Evolutionary conservation across 2,888 invertebrate species (phyloP), one percentile per base, ranked within the genome.

Genomic region (Opisthograptis luteolata): DNA sequence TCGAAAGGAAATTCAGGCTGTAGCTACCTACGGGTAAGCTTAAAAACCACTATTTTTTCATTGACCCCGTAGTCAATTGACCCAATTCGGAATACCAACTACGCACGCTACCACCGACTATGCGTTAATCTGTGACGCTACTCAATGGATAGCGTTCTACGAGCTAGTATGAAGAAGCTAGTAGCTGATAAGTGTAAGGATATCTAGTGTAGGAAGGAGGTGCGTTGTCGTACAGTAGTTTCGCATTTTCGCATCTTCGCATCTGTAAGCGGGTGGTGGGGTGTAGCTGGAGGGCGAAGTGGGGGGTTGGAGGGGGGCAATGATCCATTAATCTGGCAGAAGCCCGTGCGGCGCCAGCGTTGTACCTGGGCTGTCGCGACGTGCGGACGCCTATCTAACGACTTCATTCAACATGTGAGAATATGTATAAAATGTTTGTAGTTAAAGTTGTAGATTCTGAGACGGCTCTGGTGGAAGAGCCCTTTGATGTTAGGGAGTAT

Each of bases 251-350:
- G 39, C 40, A 43, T 50, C 37, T 39, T 81, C 81, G 78, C 81
- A 80, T 84, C 80, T 79, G 46, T 39, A 28, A 46, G 75, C 70
- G 78, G 68, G 77, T 68, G 68, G 76, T 50, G 63, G 70, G 70
- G 10, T 22, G 19, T 19, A 10, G 27, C 13, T 15, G 55, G 61
- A 70, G 70, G 65, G 70, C 68, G 68, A 68, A 6, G 0, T 5
- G 4, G 68, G 70, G 68, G 71, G 66, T 66, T 74, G 76, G 84
- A 91, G 89, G 92, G 93, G 94, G 93, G 94, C 94, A 94, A 94
- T 94, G 94, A 94, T 94, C 94, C 94, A 94, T 94, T 94, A 94
- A 94, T 94, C 94, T 94, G 93, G 92, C 92, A 92, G 93, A 93
- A 94, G 94, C 94, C 94, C 94, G 93, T 91, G 92, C 93, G 94